Conservation (phyloP, 2,113 vertebrate species). For the Rhegmatorhina hoffmannsi region DNA sequence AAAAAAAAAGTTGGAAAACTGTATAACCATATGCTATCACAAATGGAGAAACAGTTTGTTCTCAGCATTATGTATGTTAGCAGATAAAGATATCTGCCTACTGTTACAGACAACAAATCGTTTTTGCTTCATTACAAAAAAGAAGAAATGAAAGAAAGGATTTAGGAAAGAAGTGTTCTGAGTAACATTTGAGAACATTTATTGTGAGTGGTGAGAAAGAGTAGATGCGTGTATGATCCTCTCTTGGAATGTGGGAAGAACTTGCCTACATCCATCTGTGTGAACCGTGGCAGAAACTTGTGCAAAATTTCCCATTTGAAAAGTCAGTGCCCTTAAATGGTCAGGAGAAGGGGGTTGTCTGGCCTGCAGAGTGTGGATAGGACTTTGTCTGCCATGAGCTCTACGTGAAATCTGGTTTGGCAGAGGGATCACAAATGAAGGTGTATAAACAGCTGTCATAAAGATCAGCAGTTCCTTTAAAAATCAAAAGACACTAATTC, state of each 20-base stretch:
- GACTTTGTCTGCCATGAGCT: background rate
- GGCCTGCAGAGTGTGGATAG: background rate
- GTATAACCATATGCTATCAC: constrained; percentile 55
- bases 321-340: background rate
- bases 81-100: constrained; percentile 54
- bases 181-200: constrained; percentile 29
- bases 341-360: background rate
- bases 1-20: constrained; percentile 13
- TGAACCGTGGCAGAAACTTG: background rate
- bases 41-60: constrained; percentile 69
- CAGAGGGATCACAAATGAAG: background rate
- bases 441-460: background rate
- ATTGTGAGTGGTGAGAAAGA: background rate
- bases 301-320: background rate
- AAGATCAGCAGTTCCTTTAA: background rate
- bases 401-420: background rate
- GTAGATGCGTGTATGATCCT: background rate
- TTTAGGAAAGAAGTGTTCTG: constrained; percentile 11
- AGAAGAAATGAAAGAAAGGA: constrained; percentile 22
- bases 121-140: constrained; percentile 8
- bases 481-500: background rate
- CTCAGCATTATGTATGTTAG: constrained; percentile 45
- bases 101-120: constrained; percentile 40
- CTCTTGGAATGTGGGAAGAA: constrained; percentile 3
- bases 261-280: constrained; percentile 10